Evolutionary conservation across 2,888 invertebrate species (phyloP).

Genomic region (Camponotus fellah): DNA sequence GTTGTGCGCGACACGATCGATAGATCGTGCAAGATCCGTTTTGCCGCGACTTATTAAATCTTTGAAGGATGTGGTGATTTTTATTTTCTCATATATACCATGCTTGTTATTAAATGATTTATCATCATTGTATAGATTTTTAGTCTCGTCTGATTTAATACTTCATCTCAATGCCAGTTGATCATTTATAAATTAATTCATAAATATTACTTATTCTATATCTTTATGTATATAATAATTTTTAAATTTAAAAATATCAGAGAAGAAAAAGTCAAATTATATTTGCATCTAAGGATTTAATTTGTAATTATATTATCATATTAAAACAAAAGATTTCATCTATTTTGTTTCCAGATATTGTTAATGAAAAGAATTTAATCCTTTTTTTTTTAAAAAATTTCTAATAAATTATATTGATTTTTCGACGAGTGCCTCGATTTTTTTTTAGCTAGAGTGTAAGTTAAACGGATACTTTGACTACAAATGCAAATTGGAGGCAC

Average conservation of each 20-base stretch:
- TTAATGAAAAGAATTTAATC: not conserved
- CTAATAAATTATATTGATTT: not conserved
- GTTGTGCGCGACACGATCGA: conserved; percentile 23
- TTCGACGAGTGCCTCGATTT: not conserved
- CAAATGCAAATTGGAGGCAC: conserved; percentile 29
- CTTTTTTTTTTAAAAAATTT: not conserved
- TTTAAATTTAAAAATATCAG: not conserved
- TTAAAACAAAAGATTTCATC: not conserved
- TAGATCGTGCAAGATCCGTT: conserved; percentile 28
- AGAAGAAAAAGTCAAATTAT: not conserved
- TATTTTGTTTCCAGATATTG: not conserved
- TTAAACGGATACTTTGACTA: conserved; percentile 9
- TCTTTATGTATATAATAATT: not conserved
- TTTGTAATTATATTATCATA: not conserved
- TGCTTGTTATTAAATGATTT: not conserved
- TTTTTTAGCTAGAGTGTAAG: not conserved
- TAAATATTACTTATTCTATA: not conserved
- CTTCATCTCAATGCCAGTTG: not conserved
- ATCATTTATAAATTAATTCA: not conserved
- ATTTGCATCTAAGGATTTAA: not conserved
- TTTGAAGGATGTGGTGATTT: not conserved
- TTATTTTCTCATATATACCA: not conserved
- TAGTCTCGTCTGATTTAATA: not conserved
- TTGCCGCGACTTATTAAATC: conserved; percentile 38
- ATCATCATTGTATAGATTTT: not conserved